Evolutionary conservation across 1,140 invertebrate species (phyloP).

Genomic region (Aphaenogaster rudis): DNA sequence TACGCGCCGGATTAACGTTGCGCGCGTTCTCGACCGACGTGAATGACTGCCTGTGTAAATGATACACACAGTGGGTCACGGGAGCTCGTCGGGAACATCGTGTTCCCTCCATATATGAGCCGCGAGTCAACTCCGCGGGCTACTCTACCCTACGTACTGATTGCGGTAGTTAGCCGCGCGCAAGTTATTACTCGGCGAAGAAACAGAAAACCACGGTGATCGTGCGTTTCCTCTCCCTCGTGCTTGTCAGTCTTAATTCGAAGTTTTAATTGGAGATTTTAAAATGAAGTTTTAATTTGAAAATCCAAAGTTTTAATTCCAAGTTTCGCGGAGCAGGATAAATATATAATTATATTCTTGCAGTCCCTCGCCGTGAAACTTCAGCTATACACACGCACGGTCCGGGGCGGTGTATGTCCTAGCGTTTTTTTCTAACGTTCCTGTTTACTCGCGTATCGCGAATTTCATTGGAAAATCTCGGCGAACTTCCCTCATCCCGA

Average conservation of each 20-base stretch:
- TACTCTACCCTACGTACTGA: constrained; percentile 3
- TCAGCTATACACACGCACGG: neutral
- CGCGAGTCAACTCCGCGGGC: constrained; percentile 37
- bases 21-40: constrained; percentile 52
- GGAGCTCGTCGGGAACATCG: constrained; percentile 31
- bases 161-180: constrained; percentile 18
- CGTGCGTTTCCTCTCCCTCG: neutral
- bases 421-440: neutral
- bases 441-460: constrained; percentile 37
- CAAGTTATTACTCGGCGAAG: constrained; percentile 27
- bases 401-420: neutral
- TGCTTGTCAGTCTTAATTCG: constrained; percentile 36
- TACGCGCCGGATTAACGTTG: constrained; percentile 64
- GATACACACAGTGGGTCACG: constrained; percentile 40
- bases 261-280: constrained; percentile 57
- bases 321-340: constrained; percentile 39
- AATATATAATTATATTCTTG: constrained; percentile 61
- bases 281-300: constrained; percentile 32
- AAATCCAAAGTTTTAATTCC: constrained; percentile 45
- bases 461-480: constrained; percentile 45
- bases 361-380: constrained; percentile 4
- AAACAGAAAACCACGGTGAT: neutral
- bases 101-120: constrained; percentile 5
- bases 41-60: constrained; percentile 74
- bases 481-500: neutral